Evolutionary conservation across 2,113 vertebrate genomes (phyloP), one percentile per base, ranked within the genome.

Genomic region (Pogonocichla stellata): DNA sequence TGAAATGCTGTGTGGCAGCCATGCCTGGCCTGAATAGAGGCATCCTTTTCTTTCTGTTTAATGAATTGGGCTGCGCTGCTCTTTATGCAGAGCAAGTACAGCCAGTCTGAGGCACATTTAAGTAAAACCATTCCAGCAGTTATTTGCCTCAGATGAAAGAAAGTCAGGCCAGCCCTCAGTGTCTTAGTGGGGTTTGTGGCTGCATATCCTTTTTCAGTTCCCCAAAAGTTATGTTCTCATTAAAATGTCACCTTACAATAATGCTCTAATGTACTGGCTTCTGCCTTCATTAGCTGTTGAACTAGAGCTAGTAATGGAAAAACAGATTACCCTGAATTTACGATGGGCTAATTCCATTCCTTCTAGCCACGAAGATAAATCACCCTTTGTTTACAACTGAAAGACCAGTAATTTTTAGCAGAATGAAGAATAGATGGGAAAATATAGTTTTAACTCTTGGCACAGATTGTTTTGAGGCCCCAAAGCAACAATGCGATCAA

Each of bases 311-410:
- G 36, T 51, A 38, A 94, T 45, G 33, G 88, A 96, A 90, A 96
- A 97, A 95, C n/a, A 83, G 78, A 93, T 85, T 93, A 88, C 42
- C 65, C 56, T 69, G 72, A 92, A 95, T 92, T 95, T 96, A 90
- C 18, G 22, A 91, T 38, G 34, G 66, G 66, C 34, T 92, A 97
- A 88, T 94, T 90, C 36, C 19, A 83, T 56, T 96, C 53, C 84
- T 95, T 57, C 75, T 80, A 93, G 45, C 58, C 1, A 12, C 31
- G 9, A 65, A 48, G 85, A 89, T 79, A 96, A 92, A 92, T 92
- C 69, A 93, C 64, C 33, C 51, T 90, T 89, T 93, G 82, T 93
- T 82, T 94, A 88, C 70, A 85, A 90, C 11, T 78, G 31, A 79
- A 85, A 91, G 66, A 85, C 65, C 7, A 38, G 66, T 73, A 77